phyloP scores from a whole-genome alignment of 1,140 invertebrate species.

The Drosophila sproati region DNA sequence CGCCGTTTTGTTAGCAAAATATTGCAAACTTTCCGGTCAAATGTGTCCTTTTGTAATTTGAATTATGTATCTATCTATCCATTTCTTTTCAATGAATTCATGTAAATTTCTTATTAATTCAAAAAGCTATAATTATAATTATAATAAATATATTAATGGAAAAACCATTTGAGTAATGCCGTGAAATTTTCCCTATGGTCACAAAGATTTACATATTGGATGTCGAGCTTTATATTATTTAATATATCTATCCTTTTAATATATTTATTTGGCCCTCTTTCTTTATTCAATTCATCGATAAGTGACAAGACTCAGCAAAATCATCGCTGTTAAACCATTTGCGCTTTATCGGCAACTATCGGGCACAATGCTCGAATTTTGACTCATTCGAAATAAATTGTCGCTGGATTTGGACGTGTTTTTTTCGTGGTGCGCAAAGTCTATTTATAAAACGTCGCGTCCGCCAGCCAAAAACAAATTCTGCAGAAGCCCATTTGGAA shows the following conservation, averaged over 20 bases:
- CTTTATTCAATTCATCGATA: not conserved
- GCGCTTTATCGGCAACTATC: conserved; percentile 1
- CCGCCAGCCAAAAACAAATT: conserved; percentile 26
- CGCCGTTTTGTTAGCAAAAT: no score
- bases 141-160: no score
- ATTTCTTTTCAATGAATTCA: no score
- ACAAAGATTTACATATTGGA: no score
- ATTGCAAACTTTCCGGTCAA: no score
- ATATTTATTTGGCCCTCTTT: not conserved
- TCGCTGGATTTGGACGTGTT: conserved; percentile 44
- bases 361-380: not conserved
- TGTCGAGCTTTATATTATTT: not conserved
- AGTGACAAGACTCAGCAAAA: not conserved
- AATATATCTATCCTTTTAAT: not conserved
- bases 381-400: conserved; percentile 45
- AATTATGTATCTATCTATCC: no score
- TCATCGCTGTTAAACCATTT: not conserved
- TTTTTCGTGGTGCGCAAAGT: conserved; percentile 15
- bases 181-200: no score
- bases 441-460: conserved; percentile 60
- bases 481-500: conserved; percentile 44
- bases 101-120: no score
- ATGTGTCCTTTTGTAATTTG: no score
- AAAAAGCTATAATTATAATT: no score
- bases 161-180: no score